Evolutionary conservation across 2,113 vertebrate species (phyloP).

Genomic region (Protobothrops mucrosquamatus): DNA sequence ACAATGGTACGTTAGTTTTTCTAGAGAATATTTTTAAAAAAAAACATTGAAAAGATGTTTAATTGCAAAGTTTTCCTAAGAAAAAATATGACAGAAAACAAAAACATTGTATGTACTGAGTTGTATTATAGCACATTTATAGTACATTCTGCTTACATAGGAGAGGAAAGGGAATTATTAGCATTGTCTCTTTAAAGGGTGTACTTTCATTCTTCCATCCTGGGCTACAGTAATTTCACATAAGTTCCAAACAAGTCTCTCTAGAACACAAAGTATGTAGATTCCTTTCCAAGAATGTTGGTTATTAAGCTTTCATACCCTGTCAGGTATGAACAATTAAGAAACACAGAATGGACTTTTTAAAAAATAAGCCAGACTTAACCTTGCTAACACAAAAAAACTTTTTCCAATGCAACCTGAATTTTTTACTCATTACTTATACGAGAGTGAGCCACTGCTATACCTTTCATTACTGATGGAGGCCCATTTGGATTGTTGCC

Average conservation of each 20-base stretch:
- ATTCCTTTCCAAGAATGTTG: background rate
- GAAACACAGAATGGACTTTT: background rate
- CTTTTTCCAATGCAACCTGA: background rate
- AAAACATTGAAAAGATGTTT: background rate
- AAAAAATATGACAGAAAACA: background rate
- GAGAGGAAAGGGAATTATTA: background rate
- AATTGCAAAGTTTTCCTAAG: background rate
- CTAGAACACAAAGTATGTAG: background rate
- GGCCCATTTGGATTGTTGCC: background rate
- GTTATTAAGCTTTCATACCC: background rate
- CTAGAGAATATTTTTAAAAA: background rate
- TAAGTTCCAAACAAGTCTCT: background rate
- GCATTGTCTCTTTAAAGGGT: background rate
- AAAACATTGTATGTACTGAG: background rate
- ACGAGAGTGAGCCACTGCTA: background rate
- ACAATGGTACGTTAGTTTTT: background rate
- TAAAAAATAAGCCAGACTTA: background rate
- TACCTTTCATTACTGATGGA: background rate
- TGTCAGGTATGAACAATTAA: background rate
- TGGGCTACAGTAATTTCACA: background rate
- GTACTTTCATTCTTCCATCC: background rate
- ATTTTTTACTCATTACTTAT: background rate
- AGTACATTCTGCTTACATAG: background rate
- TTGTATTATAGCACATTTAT: background rate
- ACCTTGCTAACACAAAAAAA: background rate